Base-by-base conservation (phyloP, 1,140 invertebrate genomes). In the Ganaspis sp. region DNA sequence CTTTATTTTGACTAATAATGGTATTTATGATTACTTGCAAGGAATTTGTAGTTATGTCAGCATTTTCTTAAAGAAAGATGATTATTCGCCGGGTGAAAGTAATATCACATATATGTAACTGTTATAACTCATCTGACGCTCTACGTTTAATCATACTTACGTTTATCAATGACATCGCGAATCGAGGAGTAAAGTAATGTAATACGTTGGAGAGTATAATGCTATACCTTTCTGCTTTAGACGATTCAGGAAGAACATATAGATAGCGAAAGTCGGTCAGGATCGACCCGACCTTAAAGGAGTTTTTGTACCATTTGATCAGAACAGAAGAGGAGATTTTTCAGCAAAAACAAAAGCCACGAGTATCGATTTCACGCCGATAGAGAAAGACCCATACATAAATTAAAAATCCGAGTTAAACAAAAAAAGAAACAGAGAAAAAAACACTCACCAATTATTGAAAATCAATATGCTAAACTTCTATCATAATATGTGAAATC, bases 61-160 rank as follows among this genome's bases (percentile, higher is more conserved):
- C 54, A 15, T 26, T 58, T 58, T 58, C 54, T 6, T 49, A n/a
- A 17, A 49, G 45, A 9, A 6, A 49, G 9, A 17, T 17, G 45
- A 49, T 49, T 17, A 49, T 49, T 49, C 54, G n/a, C 5, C 4
- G 2, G 17, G 53, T 12, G 54, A 58, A 58, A 58, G 54, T 58
- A 58, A 0, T 2, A 9, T 9, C 21, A 9, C 26, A 26, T 58
- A 58, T 58, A 70, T 76, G 72, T 64, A 76, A 58, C 75, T 69
- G 70, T 73, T 80, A 83, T 85, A 83, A 83, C 81, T 83, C 83
- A 81, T 75, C 17, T 23, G 15, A 38, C 21, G 21, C 75, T 78
- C 78, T 75, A 72, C 77, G 81, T 83, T 83, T 85, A 82, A 83
- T 85, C 81, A 81, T 83, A 83, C 84, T 83, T 83, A 83, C 80